Percentiles rank a stretch among this genome's conserved stretches.
phyloP scores from a whole-genome alignment of 2,113 vertebrate species.

The Salminus brasiliensis region DNA sequence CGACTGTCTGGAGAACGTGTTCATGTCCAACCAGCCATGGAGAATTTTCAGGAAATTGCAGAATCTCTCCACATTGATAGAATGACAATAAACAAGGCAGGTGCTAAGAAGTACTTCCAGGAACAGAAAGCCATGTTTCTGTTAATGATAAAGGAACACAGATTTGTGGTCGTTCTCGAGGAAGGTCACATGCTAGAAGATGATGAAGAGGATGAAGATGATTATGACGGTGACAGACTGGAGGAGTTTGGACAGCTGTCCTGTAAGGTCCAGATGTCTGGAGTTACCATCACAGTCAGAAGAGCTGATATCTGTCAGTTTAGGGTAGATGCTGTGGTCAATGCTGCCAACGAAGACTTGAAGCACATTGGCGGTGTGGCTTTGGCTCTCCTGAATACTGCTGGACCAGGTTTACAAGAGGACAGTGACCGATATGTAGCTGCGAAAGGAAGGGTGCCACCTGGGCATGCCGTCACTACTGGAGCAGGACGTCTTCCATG shows the following conservation, averaged over 20 bases:
- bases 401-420: constrained; percentile 79
- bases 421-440: constrained; percentile 68
- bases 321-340: constrained; percentile 81
- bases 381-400: constrained; percentile 67
- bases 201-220: background rate
- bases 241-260: background rate
- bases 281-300: constrained; percentile 72
- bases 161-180: constrained; percentile 76
- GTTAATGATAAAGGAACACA: constrained; percentile 57
- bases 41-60: constrained; percentile 51
- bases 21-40: constrained; percentile 65
- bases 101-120: constrained; percentile 78
- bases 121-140: constrained; percentile 57
- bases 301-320: constrained; percentile 74
- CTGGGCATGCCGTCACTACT: constrained; percentile 65
- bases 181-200: constrained; percentile 57
- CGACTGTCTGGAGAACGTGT: constrained; percentile 71
- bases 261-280: constrained; percentile 63
- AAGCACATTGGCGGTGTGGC: constrained; percentile 78
- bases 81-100: constrained; percentile 77
- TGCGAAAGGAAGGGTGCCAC: constrained; percentile 37
- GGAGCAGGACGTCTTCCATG: constrained; percentile 76
- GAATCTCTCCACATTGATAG: constrained; percentile 60
- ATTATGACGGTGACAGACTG: constrained; percentile 30
- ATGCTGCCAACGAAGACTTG: constrained; percentile 82